A percentile compares a stretch with the other conserved stretches of the same genome.
These are phyloP conservation scores for Diplolepis rosae DNA, from an alignment of 2,888 invertebrate genomes.

Conservation along the genomic window DNA sequence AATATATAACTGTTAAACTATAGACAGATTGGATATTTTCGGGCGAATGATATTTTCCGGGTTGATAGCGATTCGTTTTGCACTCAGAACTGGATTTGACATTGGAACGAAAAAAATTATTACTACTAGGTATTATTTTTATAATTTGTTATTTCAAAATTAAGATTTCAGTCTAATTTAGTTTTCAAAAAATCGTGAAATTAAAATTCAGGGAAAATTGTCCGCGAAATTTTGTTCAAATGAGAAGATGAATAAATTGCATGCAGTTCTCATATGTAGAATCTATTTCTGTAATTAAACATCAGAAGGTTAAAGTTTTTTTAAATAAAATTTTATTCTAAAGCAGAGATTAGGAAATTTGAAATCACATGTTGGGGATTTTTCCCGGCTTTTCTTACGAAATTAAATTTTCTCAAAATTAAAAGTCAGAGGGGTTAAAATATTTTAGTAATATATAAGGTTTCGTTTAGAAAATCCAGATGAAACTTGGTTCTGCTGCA, in stretches of 20 bases:
- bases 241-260: no score
- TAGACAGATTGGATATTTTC: not conserved
- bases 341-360: not conserved
- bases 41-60: slow-evolving; percentile 5
- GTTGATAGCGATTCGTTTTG: not conserved
- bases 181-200: no score
- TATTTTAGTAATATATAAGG: slow-evolving; percentile 10
- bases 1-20: not conserved
- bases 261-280: no score
- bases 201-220: no score
- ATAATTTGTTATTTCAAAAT: not conserved
- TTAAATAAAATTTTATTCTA: no score
- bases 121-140: not conserved
- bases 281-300: not conserved
- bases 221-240: no score
- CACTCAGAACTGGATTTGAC: no score
- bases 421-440: not conserved
- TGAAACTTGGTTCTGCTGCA: not conserved
- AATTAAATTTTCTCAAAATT: not conserved
- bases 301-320: not conserved
- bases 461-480: slow-evolving; percentile 8
- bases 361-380: no score
- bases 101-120: not conserved
- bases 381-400: not conserved
- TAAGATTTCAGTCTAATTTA: no score